These are phyloP conservation scores for Xiphophorus couchianus DNA, from an alignment of 2,113 vertebrate genomes.

Conservation along the genomic window DNA sequence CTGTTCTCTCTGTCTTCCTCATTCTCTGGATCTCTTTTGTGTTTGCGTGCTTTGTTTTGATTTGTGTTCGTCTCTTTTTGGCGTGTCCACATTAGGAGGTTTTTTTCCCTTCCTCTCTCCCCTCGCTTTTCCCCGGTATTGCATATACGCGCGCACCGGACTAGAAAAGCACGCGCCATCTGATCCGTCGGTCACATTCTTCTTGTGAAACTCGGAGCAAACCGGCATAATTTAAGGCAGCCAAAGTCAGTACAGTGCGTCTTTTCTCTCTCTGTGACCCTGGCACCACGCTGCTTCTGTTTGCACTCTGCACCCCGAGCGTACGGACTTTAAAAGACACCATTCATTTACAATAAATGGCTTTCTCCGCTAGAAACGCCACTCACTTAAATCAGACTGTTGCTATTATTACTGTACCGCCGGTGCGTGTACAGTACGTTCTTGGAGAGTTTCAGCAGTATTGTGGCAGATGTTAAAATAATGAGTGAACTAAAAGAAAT, in stretches of 20 bases:
- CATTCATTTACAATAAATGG: conserved; percentile 52
- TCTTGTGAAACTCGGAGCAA: conserved; percentile 23
- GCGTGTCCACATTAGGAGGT: conserved; percentile 65
- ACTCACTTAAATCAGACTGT: conserved; percentile 33
- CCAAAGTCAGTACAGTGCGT: conserved; percentile 17
- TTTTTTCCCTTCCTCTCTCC: background rate
- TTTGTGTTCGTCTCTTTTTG: conserved; percentile 72
- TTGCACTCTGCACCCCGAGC: conserved; percentile 38
- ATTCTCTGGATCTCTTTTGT: conserved; percentile 69
- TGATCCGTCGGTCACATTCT: conserved; percentile 6
- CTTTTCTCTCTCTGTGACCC: conserved; percentile 29
- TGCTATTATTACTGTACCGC: conserved; percentile 23
- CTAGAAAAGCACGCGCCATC: conserved; percentile 16
- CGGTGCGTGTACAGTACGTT: conserved; percentile 23
- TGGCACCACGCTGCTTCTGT: conserved; percentile 38
- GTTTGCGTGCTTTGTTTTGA: conserved; percentile 75
- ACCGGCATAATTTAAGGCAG: conserved; percentile 25
- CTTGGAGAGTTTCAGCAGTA: background rate
- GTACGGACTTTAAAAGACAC: conserved; percentile 38
- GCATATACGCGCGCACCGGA: conserved; percentile 4
- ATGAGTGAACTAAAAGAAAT: background rate
- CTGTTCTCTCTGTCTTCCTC: conserved; percentile 67
- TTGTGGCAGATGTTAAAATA: background rate
- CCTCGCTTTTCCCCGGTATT: background rate
- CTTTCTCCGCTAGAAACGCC: conserved; percentile 28